Base-by-base conservation (phyloP, 2,888 invertebrate genomes). In the Oxyteleia sp. region DNA sequence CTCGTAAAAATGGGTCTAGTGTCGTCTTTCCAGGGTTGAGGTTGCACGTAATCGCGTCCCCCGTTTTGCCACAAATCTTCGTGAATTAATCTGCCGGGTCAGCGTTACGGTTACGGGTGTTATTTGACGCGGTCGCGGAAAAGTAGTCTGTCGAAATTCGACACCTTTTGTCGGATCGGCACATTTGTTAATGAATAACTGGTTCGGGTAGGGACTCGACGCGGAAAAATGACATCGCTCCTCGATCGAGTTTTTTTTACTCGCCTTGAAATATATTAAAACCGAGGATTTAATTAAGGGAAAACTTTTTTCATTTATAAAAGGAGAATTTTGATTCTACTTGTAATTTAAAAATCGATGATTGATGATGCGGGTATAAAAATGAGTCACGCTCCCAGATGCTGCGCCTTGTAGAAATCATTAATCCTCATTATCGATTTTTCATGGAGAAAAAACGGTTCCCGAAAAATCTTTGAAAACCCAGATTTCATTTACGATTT, bases 1-100 rank as follows among this genome's bases (percentile, higher is more conserved):
- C 92, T 92, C 91, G 90, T 93, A 91, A 93, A 93, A 92, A 90
- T 91, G 87, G 90, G 89, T 82, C 80, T 81, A 85, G 82, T 82
- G 49, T 82, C 80, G 64, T 76, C 85, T 85, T 84, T 87, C 86
- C 72, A 84, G 87, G 87, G 85, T 82, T 68, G 80, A 86, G 80
- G 82, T 79, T 69, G 71, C 76, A 51, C 45, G 59, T 76, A 84
- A 84, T 84, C 79, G 63, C 80, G 63, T 84, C 75, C 81, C 80
- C 69, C 76, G 51, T 82, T 84, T 79, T 41, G 74, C 82, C 85
- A 85, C 85, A 84, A 85, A 85, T 85, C 85, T 85, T 76, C 85
- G 84, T 84, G 85, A 85, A 87, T 87, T 80, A 85, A 85, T 85
- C 84, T 35, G 35, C 76, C 59, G 59, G 85, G 84, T 63, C 85